These are phyloP conservation scores for Tromatobia lineatoria DNA, from an alignment of 2,888 invertebrate genomes.

Conservation along the genomic window DNA sequence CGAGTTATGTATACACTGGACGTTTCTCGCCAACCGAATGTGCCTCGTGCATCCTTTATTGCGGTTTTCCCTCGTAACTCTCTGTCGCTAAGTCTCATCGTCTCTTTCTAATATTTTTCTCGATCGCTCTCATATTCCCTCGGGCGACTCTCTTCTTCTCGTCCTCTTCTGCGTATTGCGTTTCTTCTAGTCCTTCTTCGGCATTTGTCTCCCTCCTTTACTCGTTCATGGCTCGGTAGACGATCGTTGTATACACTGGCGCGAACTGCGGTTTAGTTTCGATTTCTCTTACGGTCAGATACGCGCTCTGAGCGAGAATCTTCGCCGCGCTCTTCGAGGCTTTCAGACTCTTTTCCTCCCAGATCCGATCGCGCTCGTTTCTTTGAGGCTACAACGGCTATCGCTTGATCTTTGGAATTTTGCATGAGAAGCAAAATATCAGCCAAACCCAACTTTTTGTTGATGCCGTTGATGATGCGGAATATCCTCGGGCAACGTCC, in stretches of 20 bases:
- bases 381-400: slow-evolving; percentile 11
- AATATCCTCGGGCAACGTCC: slow-evolving; percentile 10
- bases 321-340: not conserved
- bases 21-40: slow-evolving; percentile 58
- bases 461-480: slow-evolving; percentile 3
- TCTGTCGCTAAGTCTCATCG: slow-evolving; percentile 11
- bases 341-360: not conserved
- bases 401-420: slow-evolving; percentile 25
- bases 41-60: slow-evolving; percentile 46
- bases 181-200: slow-evolving; percentile 29
- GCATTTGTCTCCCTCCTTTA: not conserved
- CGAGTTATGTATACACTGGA: slow-evolving; percentile 75
- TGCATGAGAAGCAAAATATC: slow-evolving; percentile 7
- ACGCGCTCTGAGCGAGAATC: slow-evolving; percentile 22
- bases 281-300: slow-evolving; percentile 47
- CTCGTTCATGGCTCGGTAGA: not conserved
- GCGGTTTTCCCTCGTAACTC: slow-evolving; percentile 36
- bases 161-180: slow-evolving; percentile 35
- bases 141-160: slow-evolving; percentile 14
- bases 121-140: slow-evolving; percentile 31
- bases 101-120: not conserved
- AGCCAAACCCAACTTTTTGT: not conserved
- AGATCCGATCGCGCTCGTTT: slow-evolving; percentile 38
- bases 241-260: not conserved
- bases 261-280: slow-evolving; percentile 49